A percentile compares a stretch with the other conserved stretches of the same genome.
Conservation (phyloP, 1,140 invertebrate genomes). For the Platorchestia sp. region DNA sequence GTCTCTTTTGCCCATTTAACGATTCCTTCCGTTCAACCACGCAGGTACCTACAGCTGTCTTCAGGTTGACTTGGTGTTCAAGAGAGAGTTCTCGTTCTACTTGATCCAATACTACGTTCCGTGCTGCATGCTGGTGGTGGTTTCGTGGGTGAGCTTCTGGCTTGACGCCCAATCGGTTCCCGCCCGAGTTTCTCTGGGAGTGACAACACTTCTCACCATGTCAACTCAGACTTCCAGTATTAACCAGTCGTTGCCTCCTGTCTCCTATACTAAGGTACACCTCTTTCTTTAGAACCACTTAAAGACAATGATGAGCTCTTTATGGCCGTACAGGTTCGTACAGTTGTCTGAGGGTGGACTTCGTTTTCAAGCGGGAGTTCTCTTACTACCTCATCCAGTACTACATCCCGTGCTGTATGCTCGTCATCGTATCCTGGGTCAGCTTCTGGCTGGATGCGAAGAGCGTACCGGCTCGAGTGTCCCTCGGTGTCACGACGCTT, state of each 20-base stretch:
- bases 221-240: constrained; percentile 97
- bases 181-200: constrained; percentile 92
- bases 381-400: constrained; percentile 98
- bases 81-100: constrained; percentile 97
- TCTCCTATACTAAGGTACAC: constrained; percentile 90
- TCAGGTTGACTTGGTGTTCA: constrained; percentile 71
- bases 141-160: constrained; percentile 93
- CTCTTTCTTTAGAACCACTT: constrained; percentile 44
- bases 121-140: constrained; percentile 89
- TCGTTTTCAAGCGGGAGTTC: constrained; percentile 97
- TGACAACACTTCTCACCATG: constrained; percentile 96
- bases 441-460: constrained; percentile 95
- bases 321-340: constrained; percentile 72
- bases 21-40: constrained; percentile 64
- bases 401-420: constrained; percentile 94
- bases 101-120: constrained; percentile 97
- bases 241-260: constrained; percentile 94
- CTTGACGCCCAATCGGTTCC: constrained; percentile 96
- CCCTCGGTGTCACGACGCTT: constrained; percentile 95
- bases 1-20: constrained; percentile 71
- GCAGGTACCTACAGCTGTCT: constrained; percentile 64
- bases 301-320: constrained; percentile 50
- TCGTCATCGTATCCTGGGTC: constrained; percentile 92
- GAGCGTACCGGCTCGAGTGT: constrained; percentile 93
- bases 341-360: constrained; percentile 95